phyloP scores from a whole-genome alignment of 2,888 invertebrate genomes.

The Ferrisia virgata region DNA sequence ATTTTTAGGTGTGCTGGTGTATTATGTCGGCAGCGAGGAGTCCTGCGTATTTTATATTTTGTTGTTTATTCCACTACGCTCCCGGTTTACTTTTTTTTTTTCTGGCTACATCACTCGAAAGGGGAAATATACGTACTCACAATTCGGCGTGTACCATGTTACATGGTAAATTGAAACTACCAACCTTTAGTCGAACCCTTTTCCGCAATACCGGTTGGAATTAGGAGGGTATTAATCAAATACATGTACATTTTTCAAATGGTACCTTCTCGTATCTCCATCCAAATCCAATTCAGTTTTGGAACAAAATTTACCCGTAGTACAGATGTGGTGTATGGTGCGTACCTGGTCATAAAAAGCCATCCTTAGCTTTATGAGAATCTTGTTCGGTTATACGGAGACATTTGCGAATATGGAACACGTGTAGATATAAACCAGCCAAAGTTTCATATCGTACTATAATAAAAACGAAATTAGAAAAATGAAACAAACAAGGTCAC shows the following conservation, averaged over 20 bases:
- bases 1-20: too few relatives aligned
- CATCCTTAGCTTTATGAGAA: too few relatives aligned
- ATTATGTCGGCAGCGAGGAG: background rate
- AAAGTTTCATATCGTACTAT: background rate
- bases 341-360: too few relatives aligned
- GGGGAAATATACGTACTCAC: too few relatives aligned
- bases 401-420: background rate
- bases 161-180: constrained; percentile 18
- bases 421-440: background rate
- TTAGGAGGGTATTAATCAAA: background rate
- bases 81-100: background rate
- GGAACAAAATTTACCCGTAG: too few relatives aligned
- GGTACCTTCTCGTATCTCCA: too few relatives aligned
- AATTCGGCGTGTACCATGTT: too few relatives aligned
- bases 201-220: background rate
- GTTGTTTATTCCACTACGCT: background rate
- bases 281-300: too few relatives aligned
- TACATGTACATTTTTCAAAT: background rate
- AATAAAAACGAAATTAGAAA: constrained; percentile 15
- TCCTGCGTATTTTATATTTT: background rate
- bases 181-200: constrained; percentile 14
- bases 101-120: background rate
- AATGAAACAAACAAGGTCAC: constrained; percentile 16
- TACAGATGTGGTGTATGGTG: too few relatives aligned
- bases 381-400: background rate